Conservation (phyloP, 2,113 vertebrate species). For the Prolemur simus region DNA sequence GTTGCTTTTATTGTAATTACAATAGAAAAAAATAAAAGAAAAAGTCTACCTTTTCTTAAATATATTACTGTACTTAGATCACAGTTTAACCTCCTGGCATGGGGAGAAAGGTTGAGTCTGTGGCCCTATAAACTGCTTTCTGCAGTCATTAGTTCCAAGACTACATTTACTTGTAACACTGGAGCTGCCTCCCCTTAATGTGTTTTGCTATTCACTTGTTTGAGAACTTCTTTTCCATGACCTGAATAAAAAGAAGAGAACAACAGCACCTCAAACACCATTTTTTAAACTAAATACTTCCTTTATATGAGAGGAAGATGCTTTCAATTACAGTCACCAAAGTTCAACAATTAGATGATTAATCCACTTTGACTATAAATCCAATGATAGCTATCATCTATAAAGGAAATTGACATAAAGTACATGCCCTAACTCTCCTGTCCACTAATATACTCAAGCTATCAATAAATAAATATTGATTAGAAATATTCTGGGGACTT, state of each 20-base stretch:
- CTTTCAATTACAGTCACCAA: constrained; percentile 36
- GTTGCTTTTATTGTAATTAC: constrained; percentile 57
- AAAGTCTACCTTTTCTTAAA: constrained; percentile 32
- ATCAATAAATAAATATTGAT: not conserved
- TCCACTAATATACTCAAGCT: not conserved
- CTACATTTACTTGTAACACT: not conserved
- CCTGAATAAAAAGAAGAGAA: constrained; percentile 37
- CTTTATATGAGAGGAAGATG: constrained; percentile 25
- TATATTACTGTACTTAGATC: not conserved
- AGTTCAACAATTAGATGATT: constrained; percentile 48
- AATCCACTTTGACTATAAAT: constrained; percentile 32
- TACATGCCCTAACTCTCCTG: not conserved
- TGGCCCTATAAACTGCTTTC: not conserved
- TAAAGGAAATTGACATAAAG: not conserved
- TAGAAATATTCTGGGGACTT: not conserved
- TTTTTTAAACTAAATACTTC: constrained; percentile 56
- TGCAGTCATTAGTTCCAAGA: not conserved
- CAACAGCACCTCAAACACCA: not conserved
- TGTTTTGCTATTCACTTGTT: constrained; percentile 28
- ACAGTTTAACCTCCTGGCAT: not conserved
- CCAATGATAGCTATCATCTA: not conserved
- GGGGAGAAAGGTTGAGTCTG: not conserved
- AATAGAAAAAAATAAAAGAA: not conserved
- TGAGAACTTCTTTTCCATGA: not conserved
- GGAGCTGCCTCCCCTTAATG: not conserved